phyloP scores from a whole-genome alignment of 2,888 invertebrate genomes.

The Cheilosia pagana region DNA sequence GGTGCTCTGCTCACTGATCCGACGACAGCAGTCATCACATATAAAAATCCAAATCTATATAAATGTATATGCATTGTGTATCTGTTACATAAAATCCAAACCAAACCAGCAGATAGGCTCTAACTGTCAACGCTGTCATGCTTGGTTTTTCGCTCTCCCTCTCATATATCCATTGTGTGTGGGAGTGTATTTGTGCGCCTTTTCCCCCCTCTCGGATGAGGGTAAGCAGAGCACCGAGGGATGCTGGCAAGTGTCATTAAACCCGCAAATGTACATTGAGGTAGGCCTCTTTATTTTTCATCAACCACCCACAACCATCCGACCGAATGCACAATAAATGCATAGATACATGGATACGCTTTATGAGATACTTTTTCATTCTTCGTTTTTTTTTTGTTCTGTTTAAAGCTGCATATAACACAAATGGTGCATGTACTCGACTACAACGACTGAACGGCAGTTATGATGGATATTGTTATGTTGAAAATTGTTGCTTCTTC shows the following conservation, averaged over 20 bases:
- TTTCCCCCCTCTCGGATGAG: conserved; percentile 21
- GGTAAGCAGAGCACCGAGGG: conserved; percentile 31
- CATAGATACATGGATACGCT: conserved; percentile 41
- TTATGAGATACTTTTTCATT: conserved; percentile 60
- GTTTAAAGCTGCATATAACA: conserved; percentile 48
- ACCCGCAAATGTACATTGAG: conserved; percentile 72
- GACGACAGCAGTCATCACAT: conserved; percentile 53
- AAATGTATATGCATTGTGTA: conserved; percentile 49
- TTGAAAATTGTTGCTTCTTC: conserved; percentile 72
- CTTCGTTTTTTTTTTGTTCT: conserved; percentile 16
- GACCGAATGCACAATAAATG: conserved; percentile 62
- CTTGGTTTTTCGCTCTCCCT: conserved; percentile 31
- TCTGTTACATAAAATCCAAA: conserved; percentile 66
- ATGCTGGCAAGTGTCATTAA: conserved; percentile 73
- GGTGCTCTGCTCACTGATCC: conserved; percentile 44
- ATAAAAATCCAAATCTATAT: conserved; percentile 60
- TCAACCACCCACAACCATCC: conserved; percentile 16
- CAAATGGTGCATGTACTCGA: conserved; percentile 69
- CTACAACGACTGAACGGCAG: conserved; percentile 51
- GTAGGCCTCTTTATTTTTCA: conserved; percentile 58
- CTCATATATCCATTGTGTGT: conserved; percentile 40
- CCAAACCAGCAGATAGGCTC: conserved; percentile 68
- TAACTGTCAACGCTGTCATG: conserved; percentile 70
- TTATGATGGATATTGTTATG: conserved; percentile 72
- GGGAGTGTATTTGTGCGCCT: not conserved